Percentiles rank a stretch among this genome's conserved stretches.
Evolutionary conservation across 1,140 invertebrate species (phyloP).

Genomic region (Lamellibrachia luymesi): DNA sequence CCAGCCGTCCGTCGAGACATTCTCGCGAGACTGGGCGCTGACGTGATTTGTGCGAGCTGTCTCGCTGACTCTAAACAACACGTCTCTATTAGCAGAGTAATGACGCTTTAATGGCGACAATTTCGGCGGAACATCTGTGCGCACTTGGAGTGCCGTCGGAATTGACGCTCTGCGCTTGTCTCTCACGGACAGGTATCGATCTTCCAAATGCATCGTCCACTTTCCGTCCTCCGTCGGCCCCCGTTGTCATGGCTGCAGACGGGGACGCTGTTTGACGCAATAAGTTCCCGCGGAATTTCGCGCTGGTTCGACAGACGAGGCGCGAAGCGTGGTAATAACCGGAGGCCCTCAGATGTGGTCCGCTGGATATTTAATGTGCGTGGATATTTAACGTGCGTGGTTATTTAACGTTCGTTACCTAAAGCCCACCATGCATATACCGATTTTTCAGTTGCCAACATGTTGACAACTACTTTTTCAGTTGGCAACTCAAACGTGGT

Average conservation of each 20-base stretch:
- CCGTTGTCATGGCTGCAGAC: not conserved
- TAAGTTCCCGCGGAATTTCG: not conserved
- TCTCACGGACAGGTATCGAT: not conserved
- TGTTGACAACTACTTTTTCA: too few species aligned
- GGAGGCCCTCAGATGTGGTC: not conserved
- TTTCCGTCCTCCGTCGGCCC: not conserved
- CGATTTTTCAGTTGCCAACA: too few species aligned
- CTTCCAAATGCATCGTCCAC: not conserved
- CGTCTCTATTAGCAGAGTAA: not conserved
- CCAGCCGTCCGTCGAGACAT: not conserved
- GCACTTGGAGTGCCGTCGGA: not conserved
- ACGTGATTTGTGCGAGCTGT: not conserved
- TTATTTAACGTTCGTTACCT: not conserved
- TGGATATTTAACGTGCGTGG: not conserved
- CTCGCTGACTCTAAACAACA: not conserved
- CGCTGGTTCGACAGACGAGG: not conserved
- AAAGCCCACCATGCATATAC: too few species aligned
- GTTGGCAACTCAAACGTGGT: too few species aligned
- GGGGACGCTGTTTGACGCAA: not conserved
- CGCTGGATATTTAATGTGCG: not conserved
- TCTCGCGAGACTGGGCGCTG: not conserved
- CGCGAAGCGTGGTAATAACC: not conserved
- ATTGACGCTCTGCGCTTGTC: not conserved
- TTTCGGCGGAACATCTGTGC: not conserved
- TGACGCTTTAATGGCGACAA: constrained; percentile 1